These are phyloP conservation scores for Noctua janthe DNA, from an alignment of 2,888 invertebrate genomes.

Conservation along the genomic window DNA sequence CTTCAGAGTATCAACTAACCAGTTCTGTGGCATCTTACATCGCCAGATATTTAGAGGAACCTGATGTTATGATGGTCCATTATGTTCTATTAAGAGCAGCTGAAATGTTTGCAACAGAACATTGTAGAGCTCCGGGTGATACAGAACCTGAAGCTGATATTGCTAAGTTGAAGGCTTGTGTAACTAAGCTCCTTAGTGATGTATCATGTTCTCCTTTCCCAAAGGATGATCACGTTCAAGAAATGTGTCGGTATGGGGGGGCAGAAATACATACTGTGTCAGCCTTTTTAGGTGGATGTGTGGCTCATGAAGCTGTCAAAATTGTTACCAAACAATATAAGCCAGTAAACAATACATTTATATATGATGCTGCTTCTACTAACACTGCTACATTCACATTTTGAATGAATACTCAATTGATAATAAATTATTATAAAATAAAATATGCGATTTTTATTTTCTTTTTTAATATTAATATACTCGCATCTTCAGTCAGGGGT, in stretches of 20 bases:
- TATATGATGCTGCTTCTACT: conserved; percentile 98
- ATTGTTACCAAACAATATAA: conserved; percentile 98
- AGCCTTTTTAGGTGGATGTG: conserved; percentile 97
- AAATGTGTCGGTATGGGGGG: conserved; percentile 98
- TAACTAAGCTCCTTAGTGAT: conserved; percentile 94
- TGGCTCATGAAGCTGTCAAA: conserved; percentile 99
- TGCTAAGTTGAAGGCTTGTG: conserved; percentile 94
- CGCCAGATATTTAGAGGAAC: conserved; percentile 94
- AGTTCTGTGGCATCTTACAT: conserved; percentile 90
- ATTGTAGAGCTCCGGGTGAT: conserved; percentile 97
- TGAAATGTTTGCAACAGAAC: conserved; percentile 96
- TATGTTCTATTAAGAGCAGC: conserved; percentile 97
- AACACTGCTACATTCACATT: conserved; percentile 95
- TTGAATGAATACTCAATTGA: conserved; percentile 78
- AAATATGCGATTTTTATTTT: conserved; percentile 47
- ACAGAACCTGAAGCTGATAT: conserved; percentile 97
- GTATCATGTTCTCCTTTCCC: conserved; percentile 95
- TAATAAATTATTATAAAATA: conserved; percentile 68
- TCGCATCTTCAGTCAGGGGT: conserved; percentile 28
- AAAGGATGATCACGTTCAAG: conserved; percentile 98
- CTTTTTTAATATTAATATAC: conserved; percentile 7
- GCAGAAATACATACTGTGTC: conserved; percentile 98
- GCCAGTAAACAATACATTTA: conserved; percentile 98
- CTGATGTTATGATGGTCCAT: conserved; percentile 96
- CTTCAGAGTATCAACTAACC: conserved; percentile 94